Conservation (phyloP, 2,113 vertebrate genomes). For the Proteles cristata region DNA sequence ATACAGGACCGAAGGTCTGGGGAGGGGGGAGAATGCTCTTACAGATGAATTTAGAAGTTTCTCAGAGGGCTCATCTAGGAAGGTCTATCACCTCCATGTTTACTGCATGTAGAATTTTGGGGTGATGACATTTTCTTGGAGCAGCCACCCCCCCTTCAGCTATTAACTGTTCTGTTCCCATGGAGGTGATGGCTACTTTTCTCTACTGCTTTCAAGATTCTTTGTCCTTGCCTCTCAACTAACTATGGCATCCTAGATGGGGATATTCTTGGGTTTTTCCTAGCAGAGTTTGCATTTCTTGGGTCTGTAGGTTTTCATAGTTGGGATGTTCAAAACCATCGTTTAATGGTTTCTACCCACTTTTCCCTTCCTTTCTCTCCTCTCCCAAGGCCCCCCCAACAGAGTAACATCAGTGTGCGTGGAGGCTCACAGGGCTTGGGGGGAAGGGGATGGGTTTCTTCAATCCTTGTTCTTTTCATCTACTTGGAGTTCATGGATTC, state of each 20-base stretch:
- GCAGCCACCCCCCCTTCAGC: not conserved
- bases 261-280: not conserved
- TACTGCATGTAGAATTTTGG: not conserved
- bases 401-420: not conserved
- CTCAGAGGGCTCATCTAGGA: not conserved
- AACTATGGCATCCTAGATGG: not conserved
- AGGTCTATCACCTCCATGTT: not conserved
- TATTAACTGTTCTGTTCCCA: not conserved
- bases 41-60: not conserved
- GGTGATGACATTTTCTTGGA: not conserved
- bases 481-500: not conserved
- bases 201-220: not conserved
- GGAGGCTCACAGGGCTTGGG: not conserved
- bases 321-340: not conserved
- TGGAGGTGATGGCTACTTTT: not conserved
- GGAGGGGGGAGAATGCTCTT: not conserved
- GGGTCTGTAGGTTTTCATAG: not conserved
- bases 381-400: not conserved
- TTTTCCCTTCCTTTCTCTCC: not conserved
- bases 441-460: no score
- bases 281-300: not conserved
- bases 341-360: not conserved
- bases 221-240: not conserved
- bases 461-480: not conserved
- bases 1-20: not conserved